Percentiles rank a stretch among this genome's conserved stretches.
Evolutionary conservation across 2,888 invertebrate species (phyloP).

Genomic region (Neoascia interrupta): DNA sequence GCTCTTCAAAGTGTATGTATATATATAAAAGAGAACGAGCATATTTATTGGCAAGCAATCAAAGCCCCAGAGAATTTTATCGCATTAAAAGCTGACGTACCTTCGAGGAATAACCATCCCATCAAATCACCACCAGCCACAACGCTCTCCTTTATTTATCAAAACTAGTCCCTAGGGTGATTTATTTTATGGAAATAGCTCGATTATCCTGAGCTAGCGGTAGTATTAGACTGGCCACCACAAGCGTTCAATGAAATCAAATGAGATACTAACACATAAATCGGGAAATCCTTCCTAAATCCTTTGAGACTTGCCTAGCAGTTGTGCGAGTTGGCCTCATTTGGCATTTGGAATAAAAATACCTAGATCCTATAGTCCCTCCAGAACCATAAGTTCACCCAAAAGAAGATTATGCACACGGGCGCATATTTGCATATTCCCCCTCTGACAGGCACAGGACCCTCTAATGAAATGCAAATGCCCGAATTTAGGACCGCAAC

Average conservation of each 20-base stretch:
- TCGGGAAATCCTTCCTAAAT: slow-evolving; percentile 45
- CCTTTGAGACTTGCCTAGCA: slow-evolving; percentile 9
- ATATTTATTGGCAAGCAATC: too few species aligned
- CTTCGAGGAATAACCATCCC: background rate
- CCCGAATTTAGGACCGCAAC: slow-evolving; percentile 56
- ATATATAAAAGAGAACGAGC: too few species aligned
- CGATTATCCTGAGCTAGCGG: background rate
- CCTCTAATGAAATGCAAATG: slow-evolving; percentile 65
- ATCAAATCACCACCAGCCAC: background rate
- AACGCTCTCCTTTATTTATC: too few species aligned
- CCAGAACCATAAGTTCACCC: slow-evolving; percentile 37
- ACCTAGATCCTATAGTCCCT: background rate
- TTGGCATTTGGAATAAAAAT: background rate
- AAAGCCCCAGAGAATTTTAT: too few species aligned
- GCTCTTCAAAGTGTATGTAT: too few species aligned
- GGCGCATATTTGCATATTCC: slow-evolving; percentile 44
- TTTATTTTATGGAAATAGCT: background rate
- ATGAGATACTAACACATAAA: slow-evolving; percentile 44
- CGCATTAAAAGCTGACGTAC: too few species aligned
- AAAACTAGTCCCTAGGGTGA: background rate
- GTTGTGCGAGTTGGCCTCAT: background rate
- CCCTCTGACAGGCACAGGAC: slow-evolving; percentile 13
- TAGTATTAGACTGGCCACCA: background rate
- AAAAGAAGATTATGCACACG: slow-evolving; percentile 39
- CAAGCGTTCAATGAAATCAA: slow-evolving; percentile 54